These are phyloP conservation scores for Phorcus lineatus DNA, from an alignment of 2,888 invertebrate genomes.

Conservation along the genomic window DNA sequence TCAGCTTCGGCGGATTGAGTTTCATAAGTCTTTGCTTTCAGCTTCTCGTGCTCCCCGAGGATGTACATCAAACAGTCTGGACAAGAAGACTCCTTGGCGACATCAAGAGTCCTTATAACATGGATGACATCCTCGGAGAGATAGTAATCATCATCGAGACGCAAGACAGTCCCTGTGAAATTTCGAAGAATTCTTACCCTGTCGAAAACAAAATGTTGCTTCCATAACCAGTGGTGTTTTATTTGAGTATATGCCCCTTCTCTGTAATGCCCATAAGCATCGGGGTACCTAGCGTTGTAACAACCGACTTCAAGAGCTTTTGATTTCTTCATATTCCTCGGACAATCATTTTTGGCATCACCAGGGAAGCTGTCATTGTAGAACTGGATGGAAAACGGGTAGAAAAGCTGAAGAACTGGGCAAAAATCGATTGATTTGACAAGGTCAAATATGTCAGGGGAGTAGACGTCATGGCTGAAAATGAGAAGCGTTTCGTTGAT, in stretches of 20 bases:
- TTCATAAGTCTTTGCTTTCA: not conserved
- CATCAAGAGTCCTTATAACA: not conserved
- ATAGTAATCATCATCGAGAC: constrained; percentile 28
- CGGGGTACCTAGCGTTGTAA: constrained; percentile 23
- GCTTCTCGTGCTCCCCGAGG: not conserved
- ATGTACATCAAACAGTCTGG: constrained; percentile 7
- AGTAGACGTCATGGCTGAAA: constrained; percentile 26
- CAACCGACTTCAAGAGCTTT: constrained; percentile 8
- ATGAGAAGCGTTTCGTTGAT: constrained; percentile 20
- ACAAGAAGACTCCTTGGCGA: not conserved
- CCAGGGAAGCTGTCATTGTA: constrained; percentile 18
- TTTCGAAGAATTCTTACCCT: not conserved
- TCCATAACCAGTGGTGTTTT: constrained; percentile 31
- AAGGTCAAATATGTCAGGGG: not conserved
- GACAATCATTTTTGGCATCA: constrained; percentile 18
- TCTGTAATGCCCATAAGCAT: constrained; percentile 26
- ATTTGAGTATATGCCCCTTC: constrained; percentile 21
- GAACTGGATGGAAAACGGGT: constrained; percentile 25
- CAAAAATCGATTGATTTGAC: constrained; percentile 15
- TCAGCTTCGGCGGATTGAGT: not conserved
- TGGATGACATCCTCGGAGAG: constrained; percentile 15
- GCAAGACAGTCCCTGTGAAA: constrained; percentile 19
- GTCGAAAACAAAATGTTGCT: constrained; percentile 23
- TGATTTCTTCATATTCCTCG: not conserved
- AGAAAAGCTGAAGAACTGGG: constrained; percentile 31